Percentiles rank a stretch among this genome's conserved stretches.
Conservation (phyloP, 2,888 invertebrate species). For the Amphimallon solstitiale region DNA sequence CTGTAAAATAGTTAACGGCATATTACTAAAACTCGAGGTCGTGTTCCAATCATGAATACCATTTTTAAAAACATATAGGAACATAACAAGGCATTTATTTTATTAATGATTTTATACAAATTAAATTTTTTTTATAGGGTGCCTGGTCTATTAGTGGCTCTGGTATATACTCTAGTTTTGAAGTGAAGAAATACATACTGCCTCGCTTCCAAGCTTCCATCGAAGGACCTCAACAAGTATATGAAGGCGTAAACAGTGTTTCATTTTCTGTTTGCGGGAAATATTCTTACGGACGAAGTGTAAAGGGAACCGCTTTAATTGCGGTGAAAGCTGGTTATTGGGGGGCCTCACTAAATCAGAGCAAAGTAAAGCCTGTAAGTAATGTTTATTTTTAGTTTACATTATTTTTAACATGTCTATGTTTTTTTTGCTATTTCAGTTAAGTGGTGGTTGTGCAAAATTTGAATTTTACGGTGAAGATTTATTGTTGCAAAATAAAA, state of each 20-base stretch:
- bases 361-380: slow-evolving; percentile 52
- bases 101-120: not conserved
- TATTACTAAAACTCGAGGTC: too few relatives aligned
- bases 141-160: not conserved
- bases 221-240: slow-evolving; percentile 64
- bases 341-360: slow-evolving; percentile 49
- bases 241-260: slow-evolving; percentile 63
- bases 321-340: slow-evolving; percentile 54
- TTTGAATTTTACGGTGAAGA: slow-evolving; percentile 51
- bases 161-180: slow-evolving; percentile 57
- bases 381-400: too few relatives aligned
- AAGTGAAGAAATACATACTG: slow-evolving; percentile 68
- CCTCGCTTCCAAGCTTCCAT: slow-evolving; percentile 70
- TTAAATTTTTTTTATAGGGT: not conserved
- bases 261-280: slow-evolving; percentile 68
- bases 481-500: slow-evolving; percentile 38
- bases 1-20: too few relatives aligned
- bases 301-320: slow-evolving; percentile 66
- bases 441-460: too few relatives aligned
- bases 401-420: not conserved
- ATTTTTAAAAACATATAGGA: too few relatives aligned
- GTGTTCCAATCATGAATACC: too few relatives aligned
- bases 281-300: slow-evolving; percentile 72
- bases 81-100: too few relatives aligned
- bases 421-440: slow-evolving; percentile 57